Evolutionary conservation across 2,888 invertebrate species (phyloP), one percentile per base, ranked within the genome.

Genomic region (Troilus luridus): DNA sequence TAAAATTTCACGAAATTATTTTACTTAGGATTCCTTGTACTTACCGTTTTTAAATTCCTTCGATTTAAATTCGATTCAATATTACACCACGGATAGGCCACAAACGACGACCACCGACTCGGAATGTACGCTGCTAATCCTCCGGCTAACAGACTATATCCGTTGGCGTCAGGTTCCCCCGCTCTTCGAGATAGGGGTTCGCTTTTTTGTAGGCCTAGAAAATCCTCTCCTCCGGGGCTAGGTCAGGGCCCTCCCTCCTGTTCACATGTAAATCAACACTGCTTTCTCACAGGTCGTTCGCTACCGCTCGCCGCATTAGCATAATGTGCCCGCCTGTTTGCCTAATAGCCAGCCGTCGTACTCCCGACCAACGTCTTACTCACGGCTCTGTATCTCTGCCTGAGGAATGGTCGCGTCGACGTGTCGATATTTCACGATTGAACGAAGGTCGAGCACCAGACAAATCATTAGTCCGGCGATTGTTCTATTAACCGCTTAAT

Each of bases 201-300:
- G 5, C 85, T 85, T 85, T 85, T 85, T 85, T 85, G 56, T 85
- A n/a, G 85, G 85, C 56, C 85, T 54, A 85, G 85, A 85, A 85
- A 85, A 85, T 85, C 85, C 85, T 85, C 85, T 56, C 11, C 56
- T 54, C 2, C 5, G 6, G 64, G 89, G 21, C 62, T 62, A 89
- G 89, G 89, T 89, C 89, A 89, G 54, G 89, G 64, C 89, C 60
- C 89, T 77, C 64, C 27, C 54, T 12, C 9, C 89, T 41, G 62
- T 89, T 89, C 89, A 56, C 89, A 89, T 89, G 89, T 89, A 89
- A 89, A 89, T 89, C 89, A 89, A 62, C 8, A n/a, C 67, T 62
- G n/a, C 64, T 62, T 89, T 89, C 89, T 89, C 89, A 89, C 89
- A 89, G 64, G 89, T 64, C 64, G 60, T 89, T 89, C 60, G 89